Percentiles rank a stretch among this genome's conserved stretches.
These are phyloP conservation scores for Cacoxenus indagator DNA, from an alignment of 2,888 invertebrate species.

Conservation along the genomic window DNA sequence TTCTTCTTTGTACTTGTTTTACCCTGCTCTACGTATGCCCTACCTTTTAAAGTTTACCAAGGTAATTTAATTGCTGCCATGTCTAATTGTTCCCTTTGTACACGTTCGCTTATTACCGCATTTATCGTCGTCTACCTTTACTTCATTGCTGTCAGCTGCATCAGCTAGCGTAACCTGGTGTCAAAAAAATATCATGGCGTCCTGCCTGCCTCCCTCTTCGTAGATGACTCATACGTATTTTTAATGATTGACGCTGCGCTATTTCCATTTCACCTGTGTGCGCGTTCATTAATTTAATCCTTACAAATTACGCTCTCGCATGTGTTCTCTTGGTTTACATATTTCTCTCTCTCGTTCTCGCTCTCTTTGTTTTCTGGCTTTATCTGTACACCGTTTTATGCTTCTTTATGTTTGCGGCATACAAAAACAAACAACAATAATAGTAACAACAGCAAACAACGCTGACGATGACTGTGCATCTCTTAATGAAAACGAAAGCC, in stretches of 20 bases:
- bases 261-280: not conserved
- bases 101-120: no score
- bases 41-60: not conserved
- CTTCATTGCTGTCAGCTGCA: no score
- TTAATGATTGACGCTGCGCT: not conserved
- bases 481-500: no score
- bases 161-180: not conserved
- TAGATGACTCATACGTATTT: not conserved
- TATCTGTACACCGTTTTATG: no score
- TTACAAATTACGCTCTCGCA: not conserved
- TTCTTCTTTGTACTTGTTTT: not conserved
- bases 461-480: no score
- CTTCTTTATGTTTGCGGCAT: no score
- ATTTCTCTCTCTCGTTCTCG: not conserved
- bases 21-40: not conserved
- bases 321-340: not conserved
- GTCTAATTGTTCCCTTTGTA: not conserved
- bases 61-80: not conserved
- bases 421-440: no score
- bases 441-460: no score
- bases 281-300: not conserved
- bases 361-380: no score
- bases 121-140: no score
- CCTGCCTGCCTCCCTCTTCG: not conserved
- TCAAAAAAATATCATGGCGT: not conserved